Evolutionary conservation across 2,113 vertebrate genomes (phyloP).

Genomic region (Myodes glareolus): DNA sequence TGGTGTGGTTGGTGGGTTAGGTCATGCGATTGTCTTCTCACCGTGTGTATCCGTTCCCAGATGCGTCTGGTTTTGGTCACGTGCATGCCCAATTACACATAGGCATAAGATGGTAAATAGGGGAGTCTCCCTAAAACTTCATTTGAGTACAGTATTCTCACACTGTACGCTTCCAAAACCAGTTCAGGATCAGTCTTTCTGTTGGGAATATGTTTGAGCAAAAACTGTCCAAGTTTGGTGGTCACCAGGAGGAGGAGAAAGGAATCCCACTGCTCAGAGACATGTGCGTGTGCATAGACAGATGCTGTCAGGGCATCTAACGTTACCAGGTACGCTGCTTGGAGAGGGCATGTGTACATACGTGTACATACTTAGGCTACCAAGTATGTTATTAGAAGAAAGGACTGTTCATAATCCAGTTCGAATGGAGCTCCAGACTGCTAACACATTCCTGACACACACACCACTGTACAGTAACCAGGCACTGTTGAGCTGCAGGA

Average conservation of each 20-base stretch:
- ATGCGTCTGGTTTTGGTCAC: not conserved
- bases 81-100: too few relatives aligned
- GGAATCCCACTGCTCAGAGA: not conserved
- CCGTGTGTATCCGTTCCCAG: not conserved
- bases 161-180: not conserved
- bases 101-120: too few relatives aligned
- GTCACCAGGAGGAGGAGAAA: not conserved
- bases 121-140: not conserved
- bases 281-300: not conserved
- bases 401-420: not conserved
- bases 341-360: not conserved
- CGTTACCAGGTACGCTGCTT: too few relatives aligned
- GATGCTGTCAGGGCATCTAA: too few relatives aligned
- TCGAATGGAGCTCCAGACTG: not conserved
- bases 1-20: not conserved
- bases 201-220: not conserved
- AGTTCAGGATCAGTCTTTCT: not conserved
- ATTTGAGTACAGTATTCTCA: not conserved
- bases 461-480: fast-evolving
- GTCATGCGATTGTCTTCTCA: not conserved
- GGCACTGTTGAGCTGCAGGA: fast-evolving
- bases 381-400: not conserved
- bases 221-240: not conserved
- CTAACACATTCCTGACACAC: not conserved
- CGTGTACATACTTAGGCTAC: not conserved